Base-by-base conservation (phyloP, 2,113 vertebrate species). In the Arvicanthis niloticus region DNA sequence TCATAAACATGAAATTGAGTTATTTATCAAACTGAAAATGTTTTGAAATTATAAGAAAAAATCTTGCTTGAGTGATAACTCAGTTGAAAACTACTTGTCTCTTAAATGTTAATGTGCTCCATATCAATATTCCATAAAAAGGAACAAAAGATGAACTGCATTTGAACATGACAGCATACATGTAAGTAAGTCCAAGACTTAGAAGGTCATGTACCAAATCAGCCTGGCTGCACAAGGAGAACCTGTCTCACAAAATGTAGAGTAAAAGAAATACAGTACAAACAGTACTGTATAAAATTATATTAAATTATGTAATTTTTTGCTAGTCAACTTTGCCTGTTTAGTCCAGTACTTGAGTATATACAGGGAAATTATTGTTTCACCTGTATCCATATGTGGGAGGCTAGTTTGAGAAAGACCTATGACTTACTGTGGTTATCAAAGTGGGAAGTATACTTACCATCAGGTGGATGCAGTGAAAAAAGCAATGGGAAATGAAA, bases 1-100 rank as follows among this genome's bases (percentile, higher is more conserved):
- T 6, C 91, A 88, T 60, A 58, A 93, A 93, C 84, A 62, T 84
- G 16, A 97, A 97, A 91, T 1, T 80, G 53, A 95, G 13, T 72
- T 12, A 88, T 22, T 68, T 45, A 82, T 73, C 8, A 13, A 91
- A 85, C 42, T 95, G 37, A 88, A 96, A 88, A 68, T 75, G 40
- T 11, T 87, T 87, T 82, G 90, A 96, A 88, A 72, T 11, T 48
- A 26, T 89, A 73, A 93, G 45, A 34, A 89, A 87, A 95, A 92
- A 93, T 42, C 0, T 16, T 84, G 13, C 22, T 31, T 60, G 1
- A 22, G 1, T 42, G 58, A 15, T 13, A 85, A 42, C 4, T 85
- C 24, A 85, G n/a, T 42, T 17, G 60, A 62, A 62, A 13, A 5
- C 12, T 58, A 29, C n/a, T 45, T 62, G 13, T 40, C 37, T 65